Evolutionary conservation across 1,140 invertebrate genomes (phyloP), one percentile per base, ranked within the genome.

Genomic region (Drosophila lowei): DNA sequence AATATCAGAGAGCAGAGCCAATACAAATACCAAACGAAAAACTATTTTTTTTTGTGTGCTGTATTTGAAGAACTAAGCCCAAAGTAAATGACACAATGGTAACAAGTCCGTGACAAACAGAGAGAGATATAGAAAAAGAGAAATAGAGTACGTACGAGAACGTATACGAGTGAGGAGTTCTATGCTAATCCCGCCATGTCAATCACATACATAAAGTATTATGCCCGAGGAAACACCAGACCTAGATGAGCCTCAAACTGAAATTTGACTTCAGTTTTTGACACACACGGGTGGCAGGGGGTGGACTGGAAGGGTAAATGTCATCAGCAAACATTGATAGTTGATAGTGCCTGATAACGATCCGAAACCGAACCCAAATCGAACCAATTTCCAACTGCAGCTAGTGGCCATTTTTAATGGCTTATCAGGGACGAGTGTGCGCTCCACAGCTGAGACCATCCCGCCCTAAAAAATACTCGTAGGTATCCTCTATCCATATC

Each of bases 361-460:
- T 77, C 34, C 73, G 70, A 67, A 80, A 77, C 34, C 57, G 48
- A 81, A 34, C 50, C 56, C 34, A 38, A 38, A 54, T 60, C 55
- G 41, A 70, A 53, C 6, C 58, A 50, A 79, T 34, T 68, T 47
- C 6, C 54, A 50, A 79, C 41, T 68, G 53, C 60, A 70, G 54
- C 47, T 80, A 80, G 81, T 86, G 83, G 81, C 81, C 81, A 86
- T 86, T 86, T 86, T 86, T 81, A 78, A 81, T 88, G 68, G 83
- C 83, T 86, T 86, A 86, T 86, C 81, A 86, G 49, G 54, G 30
- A 23, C 34, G 2, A 23, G 38, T 7, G 8, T 11, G 25, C 13
- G 13, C 30, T 11, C 30, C 30, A 34, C 30, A 34, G 30, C 34
- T 38, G 11, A 38, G 34, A 34, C 38, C 47, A 60, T 46, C 42